Percentiles rank a stretch among this genome's conserved stretches.
Conservation (phyloP, 1,140 invertebrate genomes). For the Trissolcus basalis region DNA sequence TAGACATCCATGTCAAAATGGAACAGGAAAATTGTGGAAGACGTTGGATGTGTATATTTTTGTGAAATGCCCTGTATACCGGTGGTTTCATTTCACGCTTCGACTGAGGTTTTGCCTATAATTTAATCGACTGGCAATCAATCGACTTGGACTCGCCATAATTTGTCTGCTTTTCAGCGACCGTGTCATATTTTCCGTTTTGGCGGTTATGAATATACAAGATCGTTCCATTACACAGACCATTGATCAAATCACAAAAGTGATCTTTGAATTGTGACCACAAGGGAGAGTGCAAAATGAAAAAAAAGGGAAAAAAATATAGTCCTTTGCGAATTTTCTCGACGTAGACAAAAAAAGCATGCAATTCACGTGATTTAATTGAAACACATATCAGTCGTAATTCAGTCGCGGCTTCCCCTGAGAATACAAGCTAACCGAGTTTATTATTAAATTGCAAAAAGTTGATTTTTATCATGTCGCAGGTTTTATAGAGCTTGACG, state of each 20-base stretch:
- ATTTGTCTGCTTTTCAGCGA: conserved; percentile 21
- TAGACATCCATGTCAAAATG: too few relatives aligned
- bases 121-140: conserved; percentile 34
- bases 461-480: conserved; percentile 3
- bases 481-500: neutral
- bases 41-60: too few relatives aligned
- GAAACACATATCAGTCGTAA: neutral
- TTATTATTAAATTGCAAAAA: conserved; percentile 3
- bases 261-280: neutral
- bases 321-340: neutral
- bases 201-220: conserved; percentile 35
- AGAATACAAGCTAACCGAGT: neutral
- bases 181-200: conserved; percentile 28
- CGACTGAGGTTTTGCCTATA: conserved; percentile 10
- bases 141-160: conserved; percentile 16
- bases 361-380: conserved; percentile 1
- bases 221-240: conserved; percentile 14
- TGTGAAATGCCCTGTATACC: neutral
- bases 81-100: conserved; percentile 19
- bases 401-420: neutral
- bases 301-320: neutral
- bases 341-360: neutral
- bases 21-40: too few relatives aligned
- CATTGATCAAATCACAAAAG: conserved; percentile 3
- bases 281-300: too few relatives aligned